A percentile compares a stretch with the other conserved stretches of the same genome.
phyloP scores from a whole-genome alignment of 2,113 vertebrate genomes.

The Indicator indicator region DNA sequence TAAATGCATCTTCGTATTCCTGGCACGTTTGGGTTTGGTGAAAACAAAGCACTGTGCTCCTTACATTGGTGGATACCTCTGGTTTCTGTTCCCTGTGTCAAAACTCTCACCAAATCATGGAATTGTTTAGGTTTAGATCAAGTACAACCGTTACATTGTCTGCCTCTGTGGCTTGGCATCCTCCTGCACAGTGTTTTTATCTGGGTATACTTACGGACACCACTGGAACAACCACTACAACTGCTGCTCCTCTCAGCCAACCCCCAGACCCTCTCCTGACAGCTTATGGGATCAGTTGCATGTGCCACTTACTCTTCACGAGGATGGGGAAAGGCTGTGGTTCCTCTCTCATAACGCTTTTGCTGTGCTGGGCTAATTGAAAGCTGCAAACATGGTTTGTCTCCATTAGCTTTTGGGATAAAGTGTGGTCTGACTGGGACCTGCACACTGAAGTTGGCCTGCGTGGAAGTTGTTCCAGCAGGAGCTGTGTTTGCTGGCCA shows the following conservation, averaged over 20 bases:
- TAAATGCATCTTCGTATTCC: accelerated
- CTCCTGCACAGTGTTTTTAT: accelerated
- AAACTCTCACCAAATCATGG: background rate
- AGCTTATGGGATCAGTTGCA: accelerated
- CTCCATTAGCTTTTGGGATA: background rate
- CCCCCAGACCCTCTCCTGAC: background rate
- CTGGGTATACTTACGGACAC: background rate
- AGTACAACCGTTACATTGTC: background rate
- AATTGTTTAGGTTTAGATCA: background rate
- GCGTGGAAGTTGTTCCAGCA: background rate
- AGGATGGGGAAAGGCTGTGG: background rate
- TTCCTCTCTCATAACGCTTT: background rate
- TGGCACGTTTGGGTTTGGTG: background rate
- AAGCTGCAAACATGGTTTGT: accelerated
- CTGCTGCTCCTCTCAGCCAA: background rate
- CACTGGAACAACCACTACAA: background rate
- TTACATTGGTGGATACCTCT: background rate
- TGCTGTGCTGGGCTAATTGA: background rate
- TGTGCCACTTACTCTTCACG: accelerated
- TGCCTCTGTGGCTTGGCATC: accelerated
- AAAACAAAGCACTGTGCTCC: background rate
- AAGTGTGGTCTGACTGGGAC: accelerated
- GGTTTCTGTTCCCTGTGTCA: background rate
- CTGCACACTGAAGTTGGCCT: accelerated
- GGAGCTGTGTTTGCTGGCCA: background rate